phyloP scores from a whole-genome alignment of 2,888 invertebrate genomes.

The Eupithecia inturbata region DNA sequence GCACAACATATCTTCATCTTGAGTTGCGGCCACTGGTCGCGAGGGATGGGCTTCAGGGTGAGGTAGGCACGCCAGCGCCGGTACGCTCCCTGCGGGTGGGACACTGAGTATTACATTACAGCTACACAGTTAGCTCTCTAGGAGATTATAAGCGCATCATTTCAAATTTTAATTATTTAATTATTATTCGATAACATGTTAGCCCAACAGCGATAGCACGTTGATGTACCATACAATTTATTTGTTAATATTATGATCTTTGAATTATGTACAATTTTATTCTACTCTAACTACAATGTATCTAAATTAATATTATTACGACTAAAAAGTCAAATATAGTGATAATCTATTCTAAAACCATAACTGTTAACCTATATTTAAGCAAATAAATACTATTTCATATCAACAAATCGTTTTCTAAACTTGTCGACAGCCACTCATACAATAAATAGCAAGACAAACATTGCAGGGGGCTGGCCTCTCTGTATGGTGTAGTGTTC shows the following conservation, averaged over 20 bases:
- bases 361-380: too few species aligned
- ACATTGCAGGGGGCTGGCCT: background rate
- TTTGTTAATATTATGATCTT: too few species aligned
- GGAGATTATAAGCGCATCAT: background rate
- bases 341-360: too few species aligned
- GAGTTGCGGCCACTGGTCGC: constrained; percentile 93
- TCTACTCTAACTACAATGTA: too few species aligned
- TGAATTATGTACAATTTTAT: too few species aligned
- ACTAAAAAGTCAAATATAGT: too few species aligned
- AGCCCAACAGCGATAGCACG: background rate
- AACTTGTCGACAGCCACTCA: background rate
- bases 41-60: constrained; percentile 88
- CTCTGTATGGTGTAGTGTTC: too few species aligned
- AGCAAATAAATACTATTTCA: too few species aligned
- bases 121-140: background rate
- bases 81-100: constrained; percentile 74
- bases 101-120: background rate
- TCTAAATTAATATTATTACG: too few species aligned
- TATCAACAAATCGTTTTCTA: background rate
- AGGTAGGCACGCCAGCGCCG: constrained; percentile 95
- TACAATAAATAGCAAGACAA: background rate
- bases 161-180: too few species aligned
- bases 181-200: too few species aligned
- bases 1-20: constrained; percentile 78
- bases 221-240: background rate